Base-by-base conservation (phyloP, 2,888 invertebrate species). In the Melinaea menophilus region DNA sequence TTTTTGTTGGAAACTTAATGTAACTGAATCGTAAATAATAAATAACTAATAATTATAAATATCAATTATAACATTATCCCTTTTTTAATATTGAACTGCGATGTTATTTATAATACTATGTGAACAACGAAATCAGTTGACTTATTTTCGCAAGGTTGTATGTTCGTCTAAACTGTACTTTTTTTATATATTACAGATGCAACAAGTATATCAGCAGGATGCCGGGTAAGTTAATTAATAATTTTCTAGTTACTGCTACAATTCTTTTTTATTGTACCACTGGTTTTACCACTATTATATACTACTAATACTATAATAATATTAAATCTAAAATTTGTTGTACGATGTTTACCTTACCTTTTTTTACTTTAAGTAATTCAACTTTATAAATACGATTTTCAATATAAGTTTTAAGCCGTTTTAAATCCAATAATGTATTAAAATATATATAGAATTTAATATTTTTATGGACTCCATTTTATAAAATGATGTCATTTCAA, bases 151-250 rank as follows among this genome's bases (percentile, higher is more conserved):
- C 5, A 45, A 45, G 45, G 22, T 4, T 48, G 34, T 31, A 33
- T 22, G 37, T 59, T 34, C 13, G 41, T 47, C 9, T 5, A 33
- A 57, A n/a, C 22, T 3, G 7, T 45, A 22, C 58, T 12, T 37
- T 33, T 35, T 55, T 58, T 59, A 58, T 62, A 64, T 65, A n/a
- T 75, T 72, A 59, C 77, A 86, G 86, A 86, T 86, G 85, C 85
- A 85, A 74, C 86, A 75, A 51, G 72, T 82, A 55, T 70, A 73
- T 45, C 84, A 79, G 51, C 71, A 70, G 54, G 76, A 77, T 34
- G 65, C 74, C 55, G 67, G 73, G 77, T 77, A 60, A 70, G 71
- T 51, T 31, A 51, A 51, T 31, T 46, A 46, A 9, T 11, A 3
- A 3, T 9, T 7, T 46, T n/a, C n/a, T 13, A 13, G 13, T 13